Base-by-base conservation (phyloP, 2,888 invertebrate genomes). In the Drosophila emarginata region DNA sequence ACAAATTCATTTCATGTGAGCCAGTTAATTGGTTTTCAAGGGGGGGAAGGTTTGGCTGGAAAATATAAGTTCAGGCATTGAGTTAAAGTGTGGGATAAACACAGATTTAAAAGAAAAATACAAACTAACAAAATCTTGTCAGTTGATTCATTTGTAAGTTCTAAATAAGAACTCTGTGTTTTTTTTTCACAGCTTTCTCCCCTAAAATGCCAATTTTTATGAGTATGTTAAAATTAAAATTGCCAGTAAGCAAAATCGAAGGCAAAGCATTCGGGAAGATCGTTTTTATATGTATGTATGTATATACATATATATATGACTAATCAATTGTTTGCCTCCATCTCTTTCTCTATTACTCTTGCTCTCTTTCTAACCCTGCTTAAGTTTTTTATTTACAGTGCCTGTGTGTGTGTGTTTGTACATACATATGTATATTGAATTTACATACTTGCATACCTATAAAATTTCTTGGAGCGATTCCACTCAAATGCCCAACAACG, bases 401-500 rank as follows among this genome's bases (percentile, higher is more conserved):
- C 1, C 32, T 67, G 37, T 51, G 36, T 67, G 60, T 76, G 53
- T 65, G 68, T 81, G 72, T 83, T 76, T 80, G 78, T 76, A 80
- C 72, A n/a, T n/a, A n/a, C n/a, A n/a, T n/a, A n/a, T n/a, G 73
- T 76, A 74, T 77, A 78, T 78, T 78, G 68, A 64, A 71, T 71
- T 67, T 68, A 36, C 36, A 54, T 45, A 45, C 45, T 45, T 45
- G 45, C 45, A 45, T 45, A 45, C 45, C 45, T 21, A 45, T 18
- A 53, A 54, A 54, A 32, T 54, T 18, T 36, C 36, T 54, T 59
- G 58, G 68, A 77, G 67, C 63, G 80, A 78, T 80, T 45, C 45
- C 79, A 74, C 65, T 77, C 74, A 89, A 85, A 87, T 89, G 72
- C 84, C 83, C 83, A 81, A 76, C 77, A 74, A 79, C 78, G 76